A percentile compares a stretch with the other conserved stretches of the same genome.
Evolutionary conservation across 2,888 invertebrate genomes (phyloP).

Genomic region (Mycogona germanica): DNA sequence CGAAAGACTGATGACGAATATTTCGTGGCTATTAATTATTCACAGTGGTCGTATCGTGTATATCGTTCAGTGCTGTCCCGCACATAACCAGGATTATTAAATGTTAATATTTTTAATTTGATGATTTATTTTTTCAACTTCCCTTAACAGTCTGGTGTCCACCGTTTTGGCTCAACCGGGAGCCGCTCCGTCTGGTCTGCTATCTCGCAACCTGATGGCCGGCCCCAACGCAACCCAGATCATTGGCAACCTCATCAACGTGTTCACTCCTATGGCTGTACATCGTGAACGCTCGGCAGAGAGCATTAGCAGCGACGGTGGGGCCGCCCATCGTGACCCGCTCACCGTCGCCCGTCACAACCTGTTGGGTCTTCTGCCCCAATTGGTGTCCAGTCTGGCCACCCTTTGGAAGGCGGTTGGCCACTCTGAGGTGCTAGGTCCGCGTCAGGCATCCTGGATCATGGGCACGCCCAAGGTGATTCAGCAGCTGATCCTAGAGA

Average conservation of each 20-base stretch:
- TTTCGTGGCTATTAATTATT: too few species aligned
- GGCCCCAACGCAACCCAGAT: slow-evolving; percentile 47
- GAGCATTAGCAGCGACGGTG: slow-evolving; percentile 31
- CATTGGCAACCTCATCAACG: slow-evolving; percentile 65
- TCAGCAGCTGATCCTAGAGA: slow-evolving; percentile 63
- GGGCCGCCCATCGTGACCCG: slow-evolving; percentile 31
- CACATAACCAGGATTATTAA: too few species aligned
- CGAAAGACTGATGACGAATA: slow-evolving; percentile 20
- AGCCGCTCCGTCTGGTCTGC: slow-evolving; percentile 30
- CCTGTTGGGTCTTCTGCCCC: slow-evolving; percentile 62
- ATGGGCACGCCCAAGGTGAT: slow-evolving; percentile 45
- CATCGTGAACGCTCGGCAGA: slow-evolving; percentile 27
- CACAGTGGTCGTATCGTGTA: too few species aligned
- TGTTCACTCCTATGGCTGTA: slow-evolving; percentile 51
- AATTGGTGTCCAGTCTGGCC: slow-evolving; percentile 65
- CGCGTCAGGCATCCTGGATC: slow-evolving; percentile 28
- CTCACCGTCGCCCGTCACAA: slow-evolving; percentile 51
- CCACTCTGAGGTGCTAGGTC: slow-evolving; percentile 31
- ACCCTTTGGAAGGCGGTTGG: slow-evolving; percentile 62
- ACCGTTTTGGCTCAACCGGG: slow-evolving; percentile 30
- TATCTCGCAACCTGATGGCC: slow-evolving; percentile 19
- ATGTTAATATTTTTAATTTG: too few species aligned
- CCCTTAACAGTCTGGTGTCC: slow-evolving; percentile 29
- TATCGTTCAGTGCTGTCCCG: too few species aligned
- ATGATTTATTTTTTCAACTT: too few species aligned